Conservation (phyloP, 1,140 invertebrate species). For the Mactra quadrangularis region DNA sequence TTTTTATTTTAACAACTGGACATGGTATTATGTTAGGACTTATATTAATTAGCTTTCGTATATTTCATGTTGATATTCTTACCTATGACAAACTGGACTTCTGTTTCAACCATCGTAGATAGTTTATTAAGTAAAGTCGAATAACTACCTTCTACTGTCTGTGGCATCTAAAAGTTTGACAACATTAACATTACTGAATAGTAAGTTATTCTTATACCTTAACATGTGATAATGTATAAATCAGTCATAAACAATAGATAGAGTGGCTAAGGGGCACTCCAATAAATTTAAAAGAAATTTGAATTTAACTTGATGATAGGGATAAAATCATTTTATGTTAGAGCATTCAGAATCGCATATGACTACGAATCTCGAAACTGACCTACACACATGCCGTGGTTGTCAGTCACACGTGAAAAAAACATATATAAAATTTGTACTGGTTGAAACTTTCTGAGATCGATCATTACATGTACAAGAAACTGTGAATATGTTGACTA, state of each 20-base stretch:
- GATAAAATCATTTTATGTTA: background rate
- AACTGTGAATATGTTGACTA: too few relatives aligned
- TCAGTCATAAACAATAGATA: background rate
- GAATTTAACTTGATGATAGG: background rate
- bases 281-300: background rate
- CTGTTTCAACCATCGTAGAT: constrained; percentile 9
- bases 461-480: too few relatives aligned
- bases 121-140: constrained; percentile 31
- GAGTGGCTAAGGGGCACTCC: background rate
- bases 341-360: background rate
- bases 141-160: constrained; percentile 1
- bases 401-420: too few relatives aligned
- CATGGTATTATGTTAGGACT: too few relatives aligned
- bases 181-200: background rate
- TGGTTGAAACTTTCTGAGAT: too few relatives aligned
- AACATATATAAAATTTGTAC: too few relatives aligned
- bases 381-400: too few relatives aligned
- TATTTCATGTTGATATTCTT: too few relatives aligned
- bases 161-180: constrained; percentile 14
- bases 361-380: too few relatives aligned
- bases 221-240: background rate
- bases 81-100: constrained; percentile 49
- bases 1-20: too few relatives aligned
- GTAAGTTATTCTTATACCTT: background rate
- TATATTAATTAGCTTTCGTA: too few relatives aligned